phyloP scores from a whole-genome alignment of 2,888 invertebrate species.

The Sipunculus nudus region DNA sequence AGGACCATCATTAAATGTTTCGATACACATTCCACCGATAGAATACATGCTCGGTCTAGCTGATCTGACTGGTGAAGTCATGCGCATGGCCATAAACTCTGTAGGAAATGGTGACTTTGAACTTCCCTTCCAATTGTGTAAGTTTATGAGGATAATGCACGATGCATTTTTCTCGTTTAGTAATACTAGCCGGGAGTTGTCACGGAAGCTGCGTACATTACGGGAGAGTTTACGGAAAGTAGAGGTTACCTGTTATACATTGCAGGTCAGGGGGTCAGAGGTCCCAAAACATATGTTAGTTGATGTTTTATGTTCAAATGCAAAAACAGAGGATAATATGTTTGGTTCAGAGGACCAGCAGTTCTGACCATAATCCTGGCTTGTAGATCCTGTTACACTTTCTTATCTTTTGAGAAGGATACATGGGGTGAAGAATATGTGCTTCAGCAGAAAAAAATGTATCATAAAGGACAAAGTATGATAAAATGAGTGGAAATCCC shows the following conservation, averaged over 20 bases:
- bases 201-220: conserved; percentile 77
- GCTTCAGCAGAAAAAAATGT: too few species aligned
- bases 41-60: conserved; percentile 82
- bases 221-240: conserved; percentile 83
- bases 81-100: conserved; percentile 87
- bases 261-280: conserved; percentile 82
- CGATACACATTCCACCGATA: conserved; percentile 54
- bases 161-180: conserved; percentile 70
- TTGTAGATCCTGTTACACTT: too few species aligned
- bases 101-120: conserved; percentile 75
- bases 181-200: conserved; percentile 73
- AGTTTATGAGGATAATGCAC: conserved; percentile 74
- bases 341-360: too few species aligned
- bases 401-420: too few species aligned
- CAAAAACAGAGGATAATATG: too few species aligned
- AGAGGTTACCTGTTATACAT: conserved; percentile 83
- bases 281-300: conserved; percentile 77
- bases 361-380: too few species aligned
- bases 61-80: conserved; percentile 89
- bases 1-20: too few species aligned
- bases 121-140: conserved; percentile 74
- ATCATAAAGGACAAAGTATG: too few species aligned
- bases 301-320: too few species aligned
- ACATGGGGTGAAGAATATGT: too few species aligned
- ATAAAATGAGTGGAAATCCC: too few species aligned